Conservation (phyloP, 2,888 invertebrate species). For the Catocala nupta region DNA sequence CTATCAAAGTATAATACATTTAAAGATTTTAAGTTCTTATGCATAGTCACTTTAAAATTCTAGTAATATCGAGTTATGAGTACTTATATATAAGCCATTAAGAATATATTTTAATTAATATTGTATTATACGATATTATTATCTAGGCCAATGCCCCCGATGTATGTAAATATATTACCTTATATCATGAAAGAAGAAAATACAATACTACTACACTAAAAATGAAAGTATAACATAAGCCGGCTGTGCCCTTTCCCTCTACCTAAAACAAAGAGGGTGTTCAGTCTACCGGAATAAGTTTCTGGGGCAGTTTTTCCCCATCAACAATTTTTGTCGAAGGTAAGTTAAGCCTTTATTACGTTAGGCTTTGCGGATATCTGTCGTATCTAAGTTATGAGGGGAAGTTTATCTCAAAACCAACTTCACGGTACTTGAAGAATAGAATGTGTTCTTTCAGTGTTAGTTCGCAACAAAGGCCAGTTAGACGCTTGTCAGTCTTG, state of each 20-base stretch:
- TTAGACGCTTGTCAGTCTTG: constrained; percentile 45
- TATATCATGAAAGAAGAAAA: constrained; percentile 44
- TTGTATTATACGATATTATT: background rate
- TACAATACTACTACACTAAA: constrained; percentile 43
- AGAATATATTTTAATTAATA: background rate
- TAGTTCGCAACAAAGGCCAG: constrained; percentile 50
- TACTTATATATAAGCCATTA: too few species aligned
- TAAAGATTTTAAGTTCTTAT: too few species aligned
- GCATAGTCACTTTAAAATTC: too few species aligned
- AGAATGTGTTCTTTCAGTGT: constrained; percentile 26
- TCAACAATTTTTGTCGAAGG: constrained; percentile 48
- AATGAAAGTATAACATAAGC: constrained; percentile 50
- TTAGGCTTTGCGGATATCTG: constrained; percentile 11
- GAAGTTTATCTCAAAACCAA: constrained; percentile 17
- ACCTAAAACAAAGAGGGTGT: constrained; percentile 57
- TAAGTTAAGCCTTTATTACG: constrained; percentile 24
- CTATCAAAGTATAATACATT: too few species aligned
- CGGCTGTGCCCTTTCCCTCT: constrained; percentile 49
- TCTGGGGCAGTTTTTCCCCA: constrained; percentile 54
- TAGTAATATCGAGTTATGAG: too few species aligned
- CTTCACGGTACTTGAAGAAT: constrained; percentile 15
- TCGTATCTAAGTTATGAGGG: constrained; percentile 1
- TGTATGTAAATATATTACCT: constrained; percentile 13
- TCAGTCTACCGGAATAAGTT: constrained; percentile 59
- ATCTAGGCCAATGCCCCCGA: constrained; percentile 14